These are phyloP conservation scores for Phyto melanocephala DNA, from an alignment of 2,888 invertebrate genomes.

Conservation along the genomic window DNA sequence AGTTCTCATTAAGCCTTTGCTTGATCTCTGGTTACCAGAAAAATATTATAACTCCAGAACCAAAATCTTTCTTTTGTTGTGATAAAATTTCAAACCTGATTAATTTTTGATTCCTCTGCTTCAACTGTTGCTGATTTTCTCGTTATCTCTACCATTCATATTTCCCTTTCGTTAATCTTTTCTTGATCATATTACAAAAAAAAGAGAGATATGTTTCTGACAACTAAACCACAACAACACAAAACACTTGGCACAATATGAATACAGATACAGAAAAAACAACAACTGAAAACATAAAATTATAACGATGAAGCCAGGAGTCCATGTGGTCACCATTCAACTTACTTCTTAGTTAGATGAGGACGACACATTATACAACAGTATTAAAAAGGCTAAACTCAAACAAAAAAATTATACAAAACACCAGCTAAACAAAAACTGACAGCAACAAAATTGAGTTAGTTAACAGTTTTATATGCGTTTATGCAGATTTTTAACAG, in stretches of 20 bases:
- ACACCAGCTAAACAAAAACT: slow-evolving; percentile 68
- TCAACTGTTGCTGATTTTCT: slow-evolving; percentile 21
- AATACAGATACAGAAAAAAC: slow-evolving; percentile 4
- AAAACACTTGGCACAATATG: slow-evolving; percentile 51
- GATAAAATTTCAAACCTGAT: slow-evolving; percentile 32
- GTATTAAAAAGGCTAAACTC: neutral
- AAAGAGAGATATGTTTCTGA: slow-evolving; percentile 38
- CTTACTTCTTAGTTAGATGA: slow-evolving; percentile 58
- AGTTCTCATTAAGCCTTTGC: too few relatives aligned
- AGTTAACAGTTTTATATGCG: slow-evolving; percentile 79
- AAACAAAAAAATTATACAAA: slow-evolving; percentile 13
- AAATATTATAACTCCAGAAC: neutral
- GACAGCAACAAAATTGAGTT: slow-evolving; percentile 79
- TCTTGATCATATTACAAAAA: slow-evolving; percentile 62
- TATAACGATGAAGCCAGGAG: slow-evolving; percentile 54
- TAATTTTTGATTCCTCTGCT: neutral
- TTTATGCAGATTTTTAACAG: slow-evolving; percentile 73
- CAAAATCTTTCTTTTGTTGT: slow-evolving; percentile 16
- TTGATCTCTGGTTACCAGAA: slow-evolving; percentile 15
- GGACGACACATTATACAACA: slow-evolving; percentile 49
- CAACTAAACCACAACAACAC: slow-evolving; percentile 52
- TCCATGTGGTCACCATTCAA: slow-evolving; percentile 60
- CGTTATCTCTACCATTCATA: slow-evolving; percentile 55
- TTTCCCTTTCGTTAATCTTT: slow-evolving; percentile 43
- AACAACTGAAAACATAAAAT: slow-evolving; percentile 38